Base-by-base conservation (phyloP, 2,113 vertebrate species). In the Psittacula cyanocephala region DNA sequence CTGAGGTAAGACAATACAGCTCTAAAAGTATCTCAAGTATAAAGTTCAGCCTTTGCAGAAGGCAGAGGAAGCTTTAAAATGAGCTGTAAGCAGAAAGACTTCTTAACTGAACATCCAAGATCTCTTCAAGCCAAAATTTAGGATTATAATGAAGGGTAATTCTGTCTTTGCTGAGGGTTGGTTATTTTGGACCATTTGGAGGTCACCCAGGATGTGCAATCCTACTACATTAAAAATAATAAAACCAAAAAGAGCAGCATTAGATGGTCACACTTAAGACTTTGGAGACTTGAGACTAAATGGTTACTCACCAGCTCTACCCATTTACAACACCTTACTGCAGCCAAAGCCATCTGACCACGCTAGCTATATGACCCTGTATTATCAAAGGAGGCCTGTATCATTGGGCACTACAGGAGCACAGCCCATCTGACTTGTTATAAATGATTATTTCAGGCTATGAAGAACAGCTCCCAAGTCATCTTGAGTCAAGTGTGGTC, bases 1-100 rank as follows among this genome's bases (percentile, higher is more conserved):
- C 71, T 13, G 33, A 86, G 60, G 76, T 91, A 94, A 90, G 91
- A 91, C 88, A 91, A 96, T 74, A 86, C 43, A 86, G 88, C 33
- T 55, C 81, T 60, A 27, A 63, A 88, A 89, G 82, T 49, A 70
- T n/a, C 64, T 60, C 29, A 53, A 63, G 50, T 19, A 59, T 24
- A 74, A 43, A 55, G 43, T 77, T 69, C 46, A 81, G 71, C 39
- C 76, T 70, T 59, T 46, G 37, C 71, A 89, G 67, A n/a, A 80
- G 67, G 52, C 11, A 77, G 35, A 13, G 59, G 62, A 69, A 85
- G 46, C 50, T 89, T 95, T 70, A 65, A 86, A 95, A 74, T 47
- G 50, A 94, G 43, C 33, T 65, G 63, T 70, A 91, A 94, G 85
- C 53, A 89, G 79, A 93, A 93, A 86, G 68, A 59, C n/a, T 74